A percentile compares a stretch with the other conserved stretches of the same genome.
These are phyloP conservation scores for Chelonus formosanus DNA, from an alignment of 2,888 invertebrate genomes.

Conservation along the genomic window DNA sequence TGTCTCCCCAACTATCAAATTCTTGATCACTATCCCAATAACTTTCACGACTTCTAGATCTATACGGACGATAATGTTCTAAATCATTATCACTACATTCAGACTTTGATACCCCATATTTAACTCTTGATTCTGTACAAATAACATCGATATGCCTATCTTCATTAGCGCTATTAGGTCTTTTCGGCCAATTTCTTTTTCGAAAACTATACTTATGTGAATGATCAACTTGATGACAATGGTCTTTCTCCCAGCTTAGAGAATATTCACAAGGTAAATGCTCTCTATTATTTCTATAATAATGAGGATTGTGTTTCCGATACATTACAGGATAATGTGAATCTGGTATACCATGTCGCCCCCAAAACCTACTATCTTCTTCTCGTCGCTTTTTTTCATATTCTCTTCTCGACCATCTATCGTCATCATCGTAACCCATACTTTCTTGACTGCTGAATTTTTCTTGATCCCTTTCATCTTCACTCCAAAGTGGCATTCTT, in stretches of 20 bases:
- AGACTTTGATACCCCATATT: conserved; percentile 60
- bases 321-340: conserved; percentile 65
- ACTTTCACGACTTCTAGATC: conserved; percentile 61
- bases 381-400: conserved; percentile 62
- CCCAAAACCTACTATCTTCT: conserved; percentile 58
- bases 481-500: conserved; percentile 58
- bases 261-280: conserved; percentile 51
- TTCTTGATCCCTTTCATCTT: conserved; percentile 65
- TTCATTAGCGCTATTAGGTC: conserved; percentile 62
- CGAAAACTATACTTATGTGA: conserved; percentile 56
- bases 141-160: conserved; percentile 55
- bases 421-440: conserved; percentile 65
- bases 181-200: conserved; percentile 60
- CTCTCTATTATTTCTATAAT: conserved; percentile 54
- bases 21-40: conserved; percentile 63
- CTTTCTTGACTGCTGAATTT: conserved; percentile 63
- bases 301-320: conserved; percentile 53
- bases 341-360: conserved; percentile 58
- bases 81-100: conserved; percentile 63
- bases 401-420: conserved; percentile 56
- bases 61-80: conserved; percentile 57
- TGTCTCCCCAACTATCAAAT: conserved; percentile 60
- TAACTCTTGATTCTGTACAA: conserved; percentile 54
- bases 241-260: conserved; percentile 57
- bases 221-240: conserved; percentile 57